These are phyloP conservation scores for Malthinus seriepunctatus DNA, from an alignment of 2,888 invertebrate species.

Conservation along the genomic window DNA sequence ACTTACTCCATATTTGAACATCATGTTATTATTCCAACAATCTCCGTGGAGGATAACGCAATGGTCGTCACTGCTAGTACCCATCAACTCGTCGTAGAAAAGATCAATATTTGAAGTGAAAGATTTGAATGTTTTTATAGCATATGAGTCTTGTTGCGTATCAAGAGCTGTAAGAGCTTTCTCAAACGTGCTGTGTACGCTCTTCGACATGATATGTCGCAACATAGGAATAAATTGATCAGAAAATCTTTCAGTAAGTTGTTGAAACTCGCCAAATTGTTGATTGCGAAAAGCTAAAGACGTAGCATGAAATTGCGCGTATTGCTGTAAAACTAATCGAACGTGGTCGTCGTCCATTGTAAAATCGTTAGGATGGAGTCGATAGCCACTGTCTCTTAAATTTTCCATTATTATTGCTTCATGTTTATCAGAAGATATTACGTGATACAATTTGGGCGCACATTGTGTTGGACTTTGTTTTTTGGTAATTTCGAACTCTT, in stretches of 20 bases:
- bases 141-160: no score
- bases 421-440: slow-evolving; percentile 12
- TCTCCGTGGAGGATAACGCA: slow-evolving; percentile 4
- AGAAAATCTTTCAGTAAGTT: background rate
- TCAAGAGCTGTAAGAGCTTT: no score
- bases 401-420: slow-evolving; percentile 6
- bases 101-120: background rate
- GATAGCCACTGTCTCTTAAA: background rate
- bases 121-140: no score
- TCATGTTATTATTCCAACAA: slow-evolving; percentile 14
- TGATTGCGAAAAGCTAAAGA: slow-evolving; percentile 8
- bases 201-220: no score
- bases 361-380: background rate
- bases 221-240: no score
- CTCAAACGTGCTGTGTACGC: no score
- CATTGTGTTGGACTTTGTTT: slow-evolving; percentile 25
- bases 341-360: background rate
- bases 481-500: slow-evolving; percentile 5
- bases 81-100: background rate
- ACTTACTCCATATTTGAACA: slow-evolving; percentile 13
- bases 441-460: slow-evolving; percentile 36
- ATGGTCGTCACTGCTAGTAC: background rate
- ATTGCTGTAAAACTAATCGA: background rate
- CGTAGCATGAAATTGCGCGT: background rate
- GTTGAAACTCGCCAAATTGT: background rate